Evolutionary conservation across 2,888 invertebrate genomes (phyloP), one percentile per base, ranked within the genome.

Genomic region (Adineta ricciae): DNA sequence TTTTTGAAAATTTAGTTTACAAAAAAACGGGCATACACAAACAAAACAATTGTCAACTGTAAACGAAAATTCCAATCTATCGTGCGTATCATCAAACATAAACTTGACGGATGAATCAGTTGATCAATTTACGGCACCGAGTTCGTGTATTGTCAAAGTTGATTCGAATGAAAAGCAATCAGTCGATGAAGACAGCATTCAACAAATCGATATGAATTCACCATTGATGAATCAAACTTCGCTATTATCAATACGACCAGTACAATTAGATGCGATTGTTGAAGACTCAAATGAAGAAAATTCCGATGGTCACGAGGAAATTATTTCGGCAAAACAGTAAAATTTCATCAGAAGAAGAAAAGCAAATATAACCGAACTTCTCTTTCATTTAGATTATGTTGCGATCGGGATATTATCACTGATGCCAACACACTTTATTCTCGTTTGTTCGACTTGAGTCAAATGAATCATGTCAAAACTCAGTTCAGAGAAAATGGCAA

Each of bases 261-360:
- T 32, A 32, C 64, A 32, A 32, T 36, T 64, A 64, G 78, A 78
- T 78, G 78, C 41, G 38, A 78, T 78, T 78, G 41, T 41, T 9
- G 78, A 78, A 78, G 78, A 78, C 41, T 78, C 78, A 41, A 78
- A 41, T 41, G 78, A 78, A 78, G 78, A 64, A 64, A 64, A 64
- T 64, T 64, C 32, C 7, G 64, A 64, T 32, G 64, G 32, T 19
- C 16, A 2, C 7, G 64, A 64, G 27, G 64, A 64, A 64, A 27
- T 19, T 32, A 36, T 19, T 19, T 32, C 14, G 7, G 3, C 64
- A 16, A 4, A 5, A 2, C 16, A 16, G 64, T 64, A 64, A 8
- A n/a, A 27, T n/a, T n/a, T 8, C 2, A 3, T n/a, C 0, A 64
- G 27, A 11, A 11, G 2, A 50, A 9, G 8, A 11, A 4, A 64